Percentiles rank a stretch among this genome's conserved stretches.
Evolutionary conservation across 2,888 invertebrate genomes (phyloP).

Genomic region (Trilocha varians): DNA sequence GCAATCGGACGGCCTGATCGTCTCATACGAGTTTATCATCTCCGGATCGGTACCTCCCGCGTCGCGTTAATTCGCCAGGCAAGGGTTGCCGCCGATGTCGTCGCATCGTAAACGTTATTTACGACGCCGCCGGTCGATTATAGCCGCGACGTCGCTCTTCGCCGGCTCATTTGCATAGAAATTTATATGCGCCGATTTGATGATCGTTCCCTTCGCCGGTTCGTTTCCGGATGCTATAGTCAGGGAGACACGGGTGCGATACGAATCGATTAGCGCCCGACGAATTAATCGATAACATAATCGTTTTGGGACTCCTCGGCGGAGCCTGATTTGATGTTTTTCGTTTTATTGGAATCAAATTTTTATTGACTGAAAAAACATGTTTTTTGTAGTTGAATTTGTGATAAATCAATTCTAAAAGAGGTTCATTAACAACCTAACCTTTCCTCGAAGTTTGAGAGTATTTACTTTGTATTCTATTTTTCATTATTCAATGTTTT

Average conservation of each 20-base stretch:
- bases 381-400: too few species aligned
- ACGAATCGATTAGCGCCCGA: conserved; percentile 3
- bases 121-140: conserved; percentile 51
- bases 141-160: conserved; percentile 45
- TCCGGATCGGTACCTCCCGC: conserved; percentile 38
- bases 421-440: too few species aligned
- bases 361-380: neutral
- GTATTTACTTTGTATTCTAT: too few species aligned
- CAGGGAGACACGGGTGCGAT: conserved; percentile 16
- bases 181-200: conserved; percentile 46
- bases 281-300: conserved; percentile 3
- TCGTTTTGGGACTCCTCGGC: neutral
- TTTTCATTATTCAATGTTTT: too few species aligned
- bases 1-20: neutral
- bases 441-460: too few species aligned
- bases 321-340: neutral
- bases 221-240: conserved; percentile 24
- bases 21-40: conserved; percentile 19
- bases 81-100: conserved; percentile 41
- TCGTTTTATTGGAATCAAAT: neutral
- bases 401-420: too few species aligned
- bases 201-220: conserved; percentile 32
- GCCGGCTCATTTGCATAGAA: conserved; percentile 60
- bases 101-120: conserved; percentile 59
- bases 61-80: conserved; percentile 45